Evolutionary conservation across 2,888 invertebrate species (phyloP).

Genomic region (Lasioglossum pauxillum): DNA sequence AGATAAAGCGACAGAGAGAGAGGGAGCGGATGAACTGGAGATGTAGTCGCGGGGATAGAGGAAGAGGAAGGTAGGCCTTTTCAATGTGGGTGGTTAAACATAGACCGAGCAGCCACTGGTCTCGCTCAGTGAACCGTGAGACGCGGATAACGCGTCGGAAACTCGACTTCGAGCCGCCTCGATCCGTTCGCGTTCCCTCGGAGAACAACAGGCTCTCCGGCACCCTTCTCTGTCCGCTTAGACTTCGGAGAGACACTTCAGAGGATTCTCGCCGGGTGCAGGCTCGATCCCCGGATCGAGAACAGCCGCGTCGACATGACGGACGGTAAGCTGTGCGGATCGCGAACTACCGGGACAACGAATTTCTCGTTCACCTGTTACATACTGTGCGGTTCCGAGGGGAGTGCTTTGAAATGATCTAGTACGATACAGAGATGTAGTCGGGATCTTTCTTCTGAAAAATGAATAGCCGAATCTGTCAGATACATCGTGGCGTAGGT

Average conservation of each 20-base stretch:
- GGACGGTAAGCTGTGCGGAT: constrained; percentile 53
- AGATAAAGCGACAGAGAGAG: neutral
- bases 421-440: neutral
- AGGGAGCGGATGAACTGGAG: neutral
- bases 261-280: neutral
- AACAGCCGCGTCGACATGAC: constrained; percentile 38
- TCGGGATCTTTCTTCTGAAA: neutral
- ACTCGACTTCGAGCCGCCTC: neutral
- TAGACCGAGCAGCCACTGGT: constrained; percentile 24
- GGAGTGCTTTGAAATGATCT: neutral
- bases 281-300: neutral
- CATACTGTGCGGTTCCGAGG: neutral
- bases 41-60: neutral
- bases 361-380: neutral
- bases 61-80: constrained; percentile 20
- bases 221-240: neutral
- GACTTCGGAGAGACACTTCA: constrained; percentile 13
- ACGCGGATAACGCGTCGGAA: constrained; percentile 46
- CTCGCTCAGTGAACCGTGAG: constrained; percentile 37
- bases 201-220: neutral
- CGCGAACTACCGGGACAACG: neutral
- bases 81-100: constrained; percentile 42
- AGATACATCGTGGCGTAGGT: neutral
- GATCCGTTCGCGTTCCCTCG: neutral
- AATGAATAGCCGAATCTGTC: neutral